A percentile compares a stretch with the other conserved stretches of the same genome.
phyloP scores from a whole-genome alignment of 2,113 vertebrate species.

The Salvator merianae region DNA sequence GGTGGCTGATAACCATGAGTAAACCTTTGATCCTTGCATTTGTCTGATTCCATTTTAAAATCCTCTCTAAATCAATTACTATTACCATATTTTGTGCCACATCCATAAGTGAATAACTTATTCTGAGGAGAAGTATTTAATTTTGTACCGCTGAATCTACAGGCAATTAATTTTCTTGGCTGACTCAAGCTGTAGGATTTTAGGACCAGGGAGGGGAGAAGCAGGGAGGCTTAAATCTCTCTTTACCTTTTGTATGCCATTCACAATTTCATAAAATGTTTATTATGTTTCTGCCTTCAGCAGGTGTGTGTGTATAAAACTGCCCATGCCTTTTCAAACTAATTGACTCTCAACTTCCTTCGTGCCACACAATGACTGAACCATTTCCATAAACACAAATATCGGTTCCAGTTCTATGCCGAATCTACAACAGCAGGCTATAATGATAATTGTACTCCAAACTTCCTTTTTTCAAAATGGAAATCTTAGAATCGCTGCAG shows the following conservation, averaged over 20 bases:
- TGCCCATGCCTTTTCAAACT: neutral
- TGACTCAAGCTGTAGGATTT: neutral
- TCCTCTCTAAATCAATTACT: too few species aligned
- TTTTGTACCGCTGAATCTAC: neutral
- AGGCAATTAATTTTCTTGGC: neutral
- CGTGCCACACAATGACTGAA: too few species aligned
- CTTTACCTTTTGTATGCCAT: neutral
- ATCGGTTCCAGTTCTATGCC: neutral
- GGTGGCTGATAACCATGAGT: neutral
- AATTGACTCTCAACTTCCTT: neutral
- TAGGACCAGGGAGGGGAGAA: neutral
- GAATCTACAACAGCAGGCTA: neutral
- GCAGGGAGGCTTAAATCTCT: neutral
- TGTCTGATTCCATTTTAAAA: neutral
- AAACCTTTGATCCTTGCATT: neutral
- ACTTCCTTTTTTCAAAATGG: neutral
- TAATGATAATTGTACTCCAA: conserved; percentile 28
- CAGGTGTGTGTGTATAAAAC: neutral
- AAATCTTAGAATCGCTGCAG: conserved; percentile 32
- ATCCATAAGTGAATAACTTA: neutral
- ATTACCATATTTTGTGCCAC: neutral
- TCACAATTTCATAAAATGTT: neutral
- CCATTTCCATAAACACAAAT: neutral
- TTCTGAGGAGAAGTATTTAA: neutral
- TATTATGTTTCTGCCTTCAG: neutral